Base-by-base conservation (phyloP, 2,888 invertebrate genomes). In the Rhagophthalmus giganteus region DNA sequence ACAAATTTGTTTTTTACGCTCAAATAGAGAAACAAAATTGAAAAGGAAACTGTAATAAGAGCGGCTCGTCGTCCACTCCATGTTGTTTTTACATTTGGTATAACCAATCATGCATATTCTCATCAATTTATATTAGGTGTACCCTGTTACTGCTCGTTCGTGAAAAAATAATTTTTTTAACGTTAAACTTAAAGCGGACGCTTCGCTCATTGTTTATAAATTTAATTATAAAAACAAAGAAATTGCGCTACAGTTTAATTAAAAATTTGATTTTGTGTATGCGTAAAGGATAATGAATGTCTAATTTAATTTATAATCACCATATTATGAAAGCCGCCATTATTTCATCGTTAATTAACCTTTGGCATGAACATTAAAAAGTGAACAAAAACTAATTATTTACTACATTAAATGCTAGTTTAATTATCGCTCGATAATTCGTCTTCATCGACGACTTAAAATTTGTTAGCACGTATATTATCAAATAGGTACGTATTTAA, bases 1-100 rank as follows among this genome's bases (percentile, higher is more conserved):
- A 70, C 70, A 70, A 70, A 71, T 71, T 70, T 71, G 70, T 69
- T 71, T 71, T 71, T 70, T 70, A 70, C 70, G 71, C 69, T 70
- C 70, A 71, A 71, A 71, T 70, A 70, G 69, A 70, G 70, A 70
- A 70, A 71, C 70, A 68, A 70, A 71, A 71, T 70, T 69, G 70
- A 70, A 71, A 69, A 68, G 69, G 70, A 69, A 69, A 69, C 68
- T 67, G 68, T 67, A 68, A 69, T 70, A 69, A 69, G 68, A 66
- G 45, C 48, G 52, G 41, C 53, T 55, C 58, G 51, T 54, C 54
- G 58, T 56, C 56, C 56, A 56, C 57, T 61, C 55, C 27, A 59
- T 61, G 61, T 63, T 65, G 62, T 66, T 66, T 66, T 64, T 63
- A 62, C 64, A 57, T 64, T 65, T 61, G 60, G 57, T 60, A 58